Conservation (phyloP, 2,113 vertebrate genomes). For the Craseonycteris thonglongyai region DNA sequence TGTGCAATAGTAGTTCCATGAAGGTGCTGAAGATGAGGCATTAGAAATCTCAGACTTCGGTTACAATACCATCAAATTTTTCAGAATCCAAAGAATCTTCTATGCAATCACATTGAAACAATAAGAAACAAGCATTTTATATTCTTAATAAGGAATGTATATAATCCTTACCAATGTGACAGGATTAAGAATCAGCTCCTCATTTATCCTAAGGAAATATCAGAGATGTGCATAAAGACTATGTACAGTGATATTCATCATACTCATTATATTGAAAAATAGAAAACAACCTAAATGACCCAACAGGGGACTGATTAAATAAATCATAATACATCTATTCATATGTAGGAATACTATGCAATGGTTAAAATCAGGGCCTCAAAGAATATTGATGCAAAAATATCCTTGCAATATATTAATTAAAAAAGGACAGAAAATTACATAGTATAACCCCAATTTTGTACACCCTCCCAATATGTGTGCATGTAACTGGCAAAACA, state of each 20-base stretch:
- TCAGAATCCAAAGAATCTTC: constrained; percentile 67
- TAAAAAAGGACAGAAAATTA: constrained; percentile 59
- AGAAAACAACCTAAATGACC: constrained; percentile 74
- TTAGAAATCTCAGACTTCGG: constrained; percentile 50
- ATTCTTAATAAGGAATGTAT: constrained; percentile 75
- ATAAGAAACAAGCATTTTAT: constrained; percentile 75
- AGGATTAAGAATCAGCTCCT: constrained; percentile 77
- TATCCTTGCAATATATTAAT: constrained; percentile 61
- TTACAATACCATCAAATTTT: constrained; percentile 51
- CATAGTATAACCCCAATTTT: constrained; percentile 54
- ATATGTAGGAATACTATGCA: constrained; percentile 69
- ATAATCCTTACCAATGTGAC: constrained; percentile 76
- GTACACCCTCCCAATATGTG: constrained; percentile 50
- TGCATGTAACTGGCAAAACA: constrained; percentile 62
- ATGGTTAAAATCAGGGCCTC: constrained; percentile 70
- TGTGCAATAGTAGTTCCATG: constrained; percentile 31
- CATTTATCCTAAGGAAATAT: constrained; percentile 77
- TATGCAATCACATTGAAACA: constrained; percentile 73
- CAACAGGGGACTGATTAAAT: constrained; percentile 71
- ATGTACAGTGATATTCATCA: constrained; percentile 75
- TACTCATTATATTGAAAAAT: constrained; percentile 76
- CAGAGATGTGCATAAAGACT: constrained; percentile 77
- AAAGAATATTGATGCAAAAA: constrained; percentile 69
- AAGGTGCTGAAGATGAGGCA: constrained; percentile 49
- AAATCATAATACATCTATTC: constrained; percentile 71